Evolutionary conservation across 1,140 invertebrate genomes (phyloP).

Genomic region (Mactra quadrangularis): DNA sequence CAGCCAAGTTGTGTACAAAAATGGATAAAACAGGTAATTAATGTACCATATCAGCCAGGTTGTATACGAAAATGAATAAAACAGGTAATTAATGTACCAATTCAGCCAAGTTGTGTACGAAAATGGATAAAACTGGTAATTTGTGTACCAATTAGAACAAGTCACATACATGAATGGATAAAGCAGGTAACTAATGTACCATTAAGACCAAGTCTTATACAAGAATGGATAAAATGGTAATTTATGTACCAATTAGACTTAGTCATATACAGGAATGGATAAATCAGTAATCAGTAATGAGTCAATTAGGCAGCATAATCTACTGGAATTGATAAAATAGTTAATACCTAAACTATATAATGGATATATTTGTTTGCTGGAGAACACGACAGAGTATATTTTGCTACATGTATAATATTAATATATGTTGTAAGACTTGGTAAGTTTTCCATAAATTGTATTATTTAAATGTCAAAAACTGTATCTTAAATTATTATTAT

Average conservation of each 20-base stretch:
- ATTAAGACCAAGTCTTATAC: background rate
- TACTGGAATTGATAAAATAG: background rate
- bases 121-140: background rate
- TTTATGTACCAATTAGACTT: background rate
- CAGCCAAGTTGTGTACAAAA: slow-evolving; percentile 55
- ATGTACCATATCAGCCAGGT: slow-evolving; percentile 38
- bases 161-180: background rate
- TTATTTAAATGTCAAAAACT: no score
- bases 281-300: background rate
- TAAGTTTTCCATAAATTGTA: no score
- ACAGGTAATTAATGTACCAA: slow-evolving; percentile 23
- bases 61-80: slow-evolving; percentile 58
- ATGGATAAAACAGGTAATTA: slow-evolving; percentile 50
- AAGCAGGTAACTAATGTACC: background rate
- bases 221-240: background rate
- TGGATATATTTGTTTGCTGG: no score
- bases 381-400: no score
- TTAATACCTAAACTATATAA: background rate
- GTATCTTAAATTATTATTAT: no score
- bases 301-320: background rate
- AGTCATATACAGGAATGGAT: background rate
- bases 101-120: background rate
- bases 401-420: no score
- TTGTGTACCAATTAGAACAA: background rate
- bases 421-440: no score